Base-by-base conservation (phyloP, 2,888 invertebrate species). In the Aethes cnicana region DNA sequence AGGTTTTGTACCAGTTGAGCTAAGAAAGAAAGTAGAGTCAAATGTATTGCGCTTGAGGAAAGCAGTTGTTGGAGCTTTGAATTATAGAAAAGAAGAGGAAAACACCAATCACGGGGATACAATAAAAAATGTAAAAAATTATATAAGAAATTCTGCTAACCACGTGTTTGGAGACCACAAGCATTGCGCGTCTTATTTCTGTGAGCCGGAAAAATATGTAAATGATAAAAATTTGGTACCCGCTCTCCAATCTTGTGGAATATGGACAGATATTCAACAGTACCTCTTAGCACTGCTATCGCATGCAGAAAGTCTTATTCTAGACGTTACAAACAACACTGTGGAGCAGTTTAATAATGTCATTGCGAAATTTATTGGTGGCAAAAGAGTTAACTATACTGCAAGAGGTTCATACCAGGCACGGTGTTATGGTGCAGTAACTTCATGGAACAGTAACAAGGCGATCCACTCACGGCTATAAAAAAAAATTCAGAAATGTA, bases 311-410 rank as follows among this genome's bases (percentile, higher is more conserved):
- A 47, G 36, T 18, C 14, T 47, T 4, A 20, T 47, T 14, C 9
- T 7, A 5, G 28, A 47, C 39, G 54, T 63, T 11, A 58, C 62
- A 30, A 73, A 58, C 43, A 69, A 72, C 49, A 28, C 41, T 3
- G 68, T 68, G 3, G 71, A 73, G 56, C 49, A 47, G 8, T 75
- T 57, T 47, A 67, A 68, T 42, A 60, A 58, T 16, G 41, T 66
- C 14, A 56, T 72, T 4, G 64, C 65, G 3, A 69, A 69, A 57
- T 62, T 61, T 49, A 62, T 68, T 18, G 64, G 67, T 14, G 72
- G 71, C 16, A 74, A 74, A 57, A 47, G 69, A 36, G 57, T 72
- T 2, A 71, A 74, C 53, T 66, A 61, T 30, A 23, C 39, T 2
- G 21, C 37, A 6, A 37, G 39, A 20, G 28, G 33, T 3, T 62